Evolutionary conservation across 1,140 invertebrate genomes (phyloP).

Genomic region (Palaemon carinicauda): DNA sequence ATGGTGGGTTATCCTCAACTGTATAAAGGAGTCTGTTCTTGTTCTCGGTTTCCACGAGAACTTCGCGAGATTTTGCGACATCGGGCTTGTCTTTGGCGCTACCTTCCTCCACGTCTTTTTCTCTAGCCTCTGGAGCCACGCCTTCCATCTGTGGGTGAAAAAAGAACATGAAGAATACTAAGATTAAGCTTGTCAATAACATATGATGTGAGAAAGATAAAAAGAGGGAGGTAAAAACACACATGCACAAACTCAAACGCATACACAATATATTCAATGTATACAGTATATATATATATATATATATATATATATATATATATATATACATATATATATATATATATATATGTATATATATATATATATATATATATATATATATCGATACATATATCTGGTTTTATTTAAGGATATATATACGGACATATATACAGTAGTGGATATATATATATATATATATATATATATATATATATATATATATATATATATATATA

Average conservation of each 20-base stretch:
- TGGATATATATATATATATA: too few species aligned
- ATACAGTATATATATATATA: not conserved
- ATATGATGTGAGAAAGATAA: too few species aligned
- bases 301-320: not conserved
- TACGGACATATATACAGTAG: too few species aligned
- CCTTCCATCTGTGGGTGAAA: conserved; percentile 10
- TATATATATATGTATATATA: not conserved
- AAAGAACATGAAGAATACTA: not conserved
- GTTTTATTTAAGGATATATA: not conserved
- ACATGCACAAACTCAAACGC: too few species aligned
- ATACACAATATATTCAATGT: too few species aligned
- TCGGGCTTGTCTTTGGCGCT: not conserved
- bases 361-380: not conserved
- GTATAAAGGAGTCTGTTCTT: conserved; percentile 68
- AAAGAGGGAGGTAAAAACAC: too few species aligned
- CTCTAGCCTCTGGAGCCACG: not conserved
- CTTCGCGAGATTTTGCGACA: not conserved
- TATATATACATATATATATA: not conserved
- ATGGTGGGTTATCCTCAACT: conserved; percentile 83
- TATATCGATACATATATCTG: not conserved
- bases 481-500: too few species aligned
- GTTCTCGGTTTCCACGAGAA: not conserved
- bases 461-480: too few species aligned
- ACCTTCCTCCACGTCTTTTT: not conserved
- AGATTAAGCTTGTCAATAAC: too few species aligned